Percentiles rank a stretch among this genome's conserved stretches.
phyloP scores from a whole-genome alignment of 2,797 vertebrate genomes.

The Rachycentron canadum region DNA sequence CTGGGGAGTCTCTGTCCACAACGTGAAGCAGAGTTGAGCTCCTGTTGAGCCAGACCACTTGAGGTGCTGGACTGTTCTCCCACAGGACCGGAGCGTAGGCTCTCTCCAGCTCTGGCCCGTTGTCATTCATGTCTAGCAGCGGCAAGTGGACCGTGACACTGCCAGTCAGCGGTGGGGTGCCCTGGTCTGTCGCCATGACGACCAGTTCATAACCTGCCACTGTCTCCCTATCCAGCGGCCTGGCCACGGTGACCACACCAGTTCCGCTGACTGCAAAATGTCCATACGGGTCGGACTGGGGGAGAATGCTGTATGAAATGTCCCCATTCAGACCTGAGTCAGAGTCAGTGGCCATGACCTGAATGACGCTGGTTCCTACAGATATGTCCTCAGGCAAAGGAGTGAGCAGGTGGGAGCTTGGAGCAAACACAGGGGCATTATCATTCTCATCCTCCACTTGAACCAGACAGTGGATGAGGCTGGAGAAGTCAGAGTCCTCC shows the following conservation, averaged over 20 bases:
- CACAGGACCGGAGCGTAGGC: constrained; percentile 88
- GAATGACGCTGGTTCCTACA: constrained; percentile 85
- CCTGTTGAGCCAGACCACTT: constrained; percentile 86
- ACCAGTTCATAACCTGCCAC: constrained; percentile 84
- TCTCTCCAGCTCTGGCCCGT: constrained; percentile 89
- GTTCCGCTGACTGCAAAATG: constrained; percentile 85
- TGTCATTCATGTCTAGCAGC: constrained; percentile 91
- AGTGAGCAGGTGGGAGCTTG: constrained; percentile 76
- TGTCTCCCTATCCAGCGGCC: constrained; percentile 86
- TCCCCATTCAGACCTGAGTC: constrained; percentile 89
- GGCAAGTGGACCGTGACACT: constrained; percentile 86
- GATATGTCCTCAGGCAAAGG: constrained; percentile 86
- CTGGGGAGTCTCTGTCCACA: constrained; percentile 86
- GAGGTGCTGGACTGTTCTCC: constrained; percentile 88
- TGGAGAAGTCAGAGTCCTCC: constrained; percentile 90
- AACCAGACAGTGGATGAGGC: constrained; percentile 86
- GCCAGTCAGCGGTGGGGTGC: constrained; percentile 86
- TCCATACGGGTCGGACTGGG: constrained; percentile 84
- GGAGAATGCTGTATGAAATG: constrained; percentile 85
- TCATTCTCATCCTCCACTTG: constrained; percentile 92
- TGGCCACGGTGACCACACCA: constrained; percentile 85
- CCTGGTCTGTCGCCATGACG: constrained; percentile 89
- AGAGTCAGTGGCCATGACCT: constrained; percentile 85
- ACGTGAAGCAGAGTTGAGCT: constrained; percentile 88
- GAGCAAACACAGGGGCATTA: constrained; percentile 87